Evolutionary conservation across 2,797 vertebrate species (phyloP).

Genomic region (Sparus aurata): DNA sequence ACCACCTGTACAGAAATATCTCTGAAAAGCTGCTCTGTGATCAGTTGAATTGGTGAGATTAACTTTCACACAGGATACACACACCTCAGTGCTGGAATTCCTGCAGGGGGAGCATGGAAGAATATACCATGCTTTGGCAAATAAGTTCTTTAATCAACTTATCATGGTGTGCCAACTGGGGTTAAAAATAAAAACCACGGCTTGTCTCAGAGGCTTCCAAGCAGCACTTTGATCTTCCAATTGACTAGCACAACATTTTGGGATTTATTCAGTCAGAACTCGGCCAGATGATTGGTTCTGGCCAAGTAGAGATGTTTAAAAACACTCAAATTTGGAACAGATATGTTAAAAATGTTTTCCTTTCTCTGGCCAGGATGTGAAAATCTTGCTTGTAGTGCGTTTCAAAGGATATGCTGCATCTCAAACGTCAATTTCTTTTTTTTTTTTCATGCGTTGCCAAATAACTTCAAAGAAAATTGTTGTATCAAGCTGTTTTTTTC

Average conservation of each 20-base stretch:
- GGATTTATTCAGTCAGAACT: conserved; percentile 61
- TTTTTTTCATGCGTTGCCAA: conserved; percentile 38
- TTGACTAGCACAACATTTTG: conserved; percentile 52
- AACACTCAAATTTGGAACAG: conserved; percentile 25
- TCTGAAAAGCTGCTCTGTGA: conserved; percentile 32
- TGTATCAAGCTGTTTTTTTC: conserved; percentile 46
- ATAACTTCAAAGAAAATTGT: conserved; percentile 38
- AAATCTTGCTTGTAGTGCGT: conserved; percentile 35
- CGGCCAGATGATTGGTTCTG: conserved; percentile 23
- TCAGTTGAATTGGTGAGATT: conserved; percentile 32
- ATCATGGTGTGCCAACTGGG: conserved; percentile 41
- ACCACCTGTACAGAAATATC: conserved; percentile 29
- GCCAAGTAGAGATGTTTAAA: conserved; percentile 30
- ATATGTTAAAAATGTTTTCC: conserved; percentile 45
- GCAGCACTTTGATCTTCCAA: conserved; percentile 61
- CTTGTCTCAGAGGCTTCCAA: conserved; percentile 51
- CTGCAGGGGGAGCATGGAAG: conserved; percentile 36
- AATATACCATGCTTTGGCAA: conserved; percentile 54
- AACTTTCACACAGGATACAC: conserved; percentile 26
- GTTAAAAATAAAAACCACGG: conserved; percentile 59
- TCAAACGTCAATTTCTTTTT: conserved; percentile 16
- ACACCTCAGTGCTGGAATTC: conserved; percentile 41
- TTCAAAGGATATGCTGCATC: conserved; percentile 38
- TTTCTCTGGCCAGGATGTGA: conserved; percentile 41
- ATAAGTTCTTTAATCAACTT: conserved; percentile 69